Percentiles rank a stretch among this genome's conserved stretches.
Evolutionary conservation across 2,888 invertebrate species (phyloP).

Genomic region (Pristionchus mayeri): DNA sequence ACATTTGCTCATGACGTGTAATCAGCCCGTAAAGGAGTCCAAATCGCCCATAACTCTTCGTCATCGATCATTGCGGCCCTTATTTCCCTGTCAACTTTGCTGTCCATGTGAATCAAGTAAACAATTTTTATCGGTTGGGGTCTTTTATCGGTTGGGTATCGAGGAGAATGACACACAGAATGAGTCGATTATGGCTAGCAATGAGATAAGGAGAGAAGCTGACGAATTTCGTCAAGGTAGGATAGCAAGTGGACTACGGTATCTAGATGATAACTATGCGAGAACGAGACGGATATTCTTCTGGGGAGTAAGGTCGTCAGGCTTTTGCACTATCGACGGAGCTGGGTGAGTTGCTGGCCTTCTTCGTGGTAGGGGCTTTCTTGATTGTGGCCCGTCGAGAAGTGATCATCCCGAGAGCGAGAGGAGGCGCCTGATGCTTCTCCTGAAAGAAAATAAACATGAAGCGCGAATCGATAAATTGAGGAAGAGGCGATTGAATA

Average conservation of each 20-base stretch:
- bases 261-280: slow-evolving; percentile 13
- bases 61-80: not conserved
- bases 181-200: not conserved
- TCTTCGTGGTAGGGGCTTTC: not conserved
- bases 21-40: not conserved
- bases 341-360: not conserved
- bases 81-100: not conserved
- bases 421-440: slow-evolving; percentile 14
- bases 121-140: slow-evolving; percentile 4
- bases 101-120: not conserved
- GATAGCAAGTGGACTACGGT: not conserved
- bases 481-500: not conserved
- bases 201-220: not conserved
- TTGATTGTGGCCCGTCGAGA: not conserved
- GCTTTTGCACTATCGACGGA: not conserved
- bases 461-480: not conserved
- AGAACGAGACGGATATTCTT: not conserved
- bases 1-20: not conserved
- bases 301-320: not conserved
- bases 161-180: slow-evolving; percentile 1
- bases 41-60: not conserved
- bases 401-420: slow-evolving; percentile 7
- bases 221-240: slow-evolving; percentile 22
- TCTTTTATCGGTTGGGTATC: not conserved
- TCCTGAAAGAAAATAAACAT: not conserved